Base-by-base conservation (phyloP, 1,140 invertebrate species). In the Drosophila ohnishii region DNA sequence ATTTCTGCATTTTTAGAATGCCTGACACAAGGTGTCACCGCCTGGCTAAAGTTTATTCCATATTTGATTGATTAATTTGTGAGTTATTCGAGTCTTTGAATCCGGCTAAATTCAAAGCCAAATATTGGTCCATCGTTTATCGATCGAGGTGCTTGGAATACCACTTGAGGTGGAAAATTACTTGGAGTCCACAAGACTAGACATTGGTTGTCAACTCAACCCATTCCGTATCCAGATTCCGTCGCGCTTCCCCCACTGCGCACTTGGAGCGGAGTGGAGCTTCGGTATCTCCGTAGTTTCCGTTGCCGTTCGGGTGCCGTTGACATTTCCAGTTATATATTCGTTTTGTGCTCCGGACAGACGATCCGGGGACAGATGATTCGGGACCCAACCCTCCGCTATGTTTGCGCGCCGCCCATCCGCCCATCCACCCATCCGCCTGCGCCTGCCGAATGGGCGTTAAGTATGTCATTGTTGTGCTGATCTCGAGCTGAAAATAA, bases 401-500 rank as follows among this genome's bases (percentile, higher is more conserved):
- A 44, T 64, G 56, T 58, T 60, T 69, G 61, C 48, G 40, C 45
- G 28, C 56, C 40, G 42, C 5, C 53, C 14, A 60, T 5, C 47
- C 34, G 2, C 22, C 25, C 14, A 35, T 39, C 47, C 39, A 16
- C 39, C 39, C 44, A 47, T 47, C 32, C 74, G 48, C 70, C 61
- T 69, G 57, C 65, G 70, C 66, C 75, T 84, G 77, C 81, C 82
- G 50, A 81, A 86, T 71, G 75, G 37, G 84, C 84, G 84, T 88
- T 88, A 88, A 88, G 84, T 88, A 72, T 83, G 74, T 47, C 77
- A 88, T 88, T 88, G 84, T 88, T 83, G 62, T 62, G 65, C 74
- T 80, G 69, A 62, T 57, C 73, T 87, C 64, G 57, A 58, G 62
- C 80, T 65, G 62, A 69, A 82, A 60, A 69, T 51, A 56, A 66